These are phyloP conservation scores for Dusona sp. DNA, from an alignment of 2,888 invertebrate genomes.

Conservation along the genomic window DNA sequence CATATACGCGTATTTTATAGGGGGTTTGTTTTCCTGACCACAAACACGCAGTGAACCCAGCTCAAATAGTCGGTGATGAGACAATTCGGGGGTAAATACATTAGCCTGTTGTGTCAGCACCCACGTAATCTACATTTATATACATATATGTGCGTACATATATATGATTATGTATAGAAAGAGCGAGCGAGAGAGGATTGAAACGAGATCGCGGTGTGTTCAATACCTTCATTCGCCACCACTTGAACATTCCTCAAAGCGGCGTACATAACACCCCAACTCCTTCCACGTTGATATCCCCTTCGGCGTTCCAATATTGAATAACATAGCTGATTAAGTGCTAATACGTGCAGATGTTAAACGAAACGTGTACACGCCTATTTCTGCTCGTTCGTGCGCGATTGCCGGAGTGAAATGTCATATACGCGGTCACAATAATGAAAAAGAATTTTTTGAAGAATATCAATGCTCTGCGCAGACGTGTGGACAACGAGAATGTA, in stretches of 20 bases:
- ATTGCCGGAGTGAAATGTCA: background rate
- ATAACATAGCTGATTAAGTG: constrained; percentile 74
- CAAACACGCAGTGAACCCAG: constrained; percentile 11
- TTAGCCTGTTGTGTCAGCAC: constrained; percentile 26
- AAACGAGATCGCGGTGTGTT: constrained; percentile 38
- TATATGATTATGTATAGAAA: background rate
- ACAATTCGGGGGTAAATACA: constrained; percentile 28
- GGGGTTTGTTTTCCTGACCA: constrained; percentile 37
- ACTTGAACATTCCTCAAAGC: constrained; percentile 29
- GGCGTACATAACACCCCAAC: constrained; percentile 27
- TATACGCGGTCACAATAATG: background rate
- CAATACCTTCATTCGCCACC: constrained; percentile 38
- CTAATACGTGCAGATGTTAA: constrained; percentile 63
- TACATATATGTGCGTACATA: background rate
- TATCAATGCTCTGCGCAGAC: background rate
- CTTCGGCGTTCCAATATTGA: constrained; percentile 69
- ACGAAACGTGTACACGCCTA: constrained; percentile 48
- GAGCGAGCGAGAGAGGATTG: constrained; percentile 17
- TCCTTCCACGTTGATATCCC: constrained; percentile 31
- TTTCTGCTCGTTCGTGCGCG: background rate
- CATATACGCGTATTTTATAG: constrained; percentile 30
- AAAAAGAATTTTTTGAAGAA: background rate
- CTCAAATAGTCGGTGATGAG: background rate
- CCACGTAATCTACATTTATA: constrained; percentile 9
- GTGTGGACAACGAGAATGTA: background rate